Evolutionary conservation across 2,888 invertebrate species (phyloP), one percentile per base, ranked within the genome.

Genomic region (Athalia circularis): DNA sequence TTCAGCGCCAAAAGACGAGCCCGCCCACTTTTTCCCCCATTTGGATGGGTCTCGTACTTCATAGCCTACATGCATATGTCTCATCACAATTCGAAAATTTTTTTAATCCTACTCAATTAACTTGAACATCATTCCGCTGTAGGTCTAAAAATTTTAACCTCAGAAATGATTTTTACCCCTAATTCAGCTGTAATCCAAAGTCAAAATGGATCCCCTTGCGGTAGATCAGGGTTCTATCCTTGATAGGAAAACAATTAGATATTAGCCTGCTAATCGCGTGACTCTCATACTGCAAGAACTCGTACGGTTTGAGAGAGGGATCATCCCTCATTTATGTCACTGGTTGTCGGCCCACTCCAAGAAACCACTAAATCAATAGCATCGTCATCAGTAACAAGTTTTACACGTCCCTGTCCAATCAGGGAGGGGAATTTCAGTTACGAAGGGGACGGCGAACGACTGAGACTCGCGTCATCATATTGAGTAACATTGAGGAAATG

Each of bases 301-400:
- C 45, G 47, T 47, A 72, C 8, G 15, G 59, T 8, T n/a, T 7
- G 1, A 59, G 43, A 52, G 72, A 59, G 29, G 54, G n/a, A n/a
- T n/a, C 5, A 29, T 57, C 45, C 13, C 48, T 59, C 5, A 15
- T 45, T 59, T 45, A 59, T 45, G 8, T 29, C 29, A 29, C 59
- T 59, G 29, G 72, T n/a, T 59, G 72, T 47, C 47, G 57, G 8
- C 29, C 45, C 52, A 72, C 72, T 57, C 72, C 59, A 47, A 72
- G 72, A 72, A 72, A 72, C 72, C 84, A 80, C 85, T 87, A 86
- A 87, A 87, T 87, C 88, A 87, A 88, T 88, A 87, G 85, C 80
- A 83, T 83, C 85, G 85, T 87, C 86, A 86, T 85, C 85, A 83
- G 84, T 84, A 85, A 86, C 86, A 86, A 83, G 83, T 83, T 84